Evolutionary conservation across 2,797 vertebrate genomes (phyloP), one percentile per base, ranked within the genome.

Genomic region (Crenuchus spilurus): DNA sequence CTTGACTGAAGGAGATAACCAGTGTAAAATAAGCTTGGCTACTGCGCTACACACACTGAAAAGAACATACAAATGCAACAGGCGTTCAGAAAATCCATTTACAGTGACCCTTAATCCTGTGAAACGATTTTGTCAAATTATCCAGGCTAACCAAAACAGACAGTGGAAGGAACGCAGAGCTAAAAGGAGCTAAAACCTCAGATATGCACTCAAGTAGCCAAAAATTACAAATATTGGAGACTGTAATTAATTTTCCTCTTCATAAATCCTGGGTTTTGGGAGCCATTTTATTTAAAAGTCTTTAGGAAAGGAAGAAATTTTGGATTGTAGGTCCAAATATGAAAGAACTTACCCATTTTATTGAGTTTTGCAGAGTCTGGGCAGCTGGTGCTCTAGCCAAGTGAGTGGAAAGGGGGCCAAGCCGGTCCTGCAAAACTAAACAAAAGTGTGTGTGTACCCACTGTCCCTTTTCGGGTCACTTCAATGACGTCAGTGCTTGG

Each of bases 331-430:
- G 10, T 62, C 33, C 28, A 67, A 64, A 44, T 65, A 70, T 49
- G 10, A 65, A 70, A 51, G n/a, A 74, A 81, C 80, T 57, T 74
- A 85, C 84, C 82, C 84, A 85, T 85, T 20, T 76, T 65, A 70
- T 65, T 46, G 70, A 71, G 64, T 63, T 65, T 74, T 37, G 54
- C 70, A 70, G 39, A 52, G 58, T 70, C 72, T 63, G 61, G 24
- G 61, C 71, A 72, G 58, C 63, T 26, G 37, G 46, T 11, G 48
- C 54, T 33, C 49, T 35, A 49, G 63, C 52, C 54, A 60, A 77
- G 62, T 13, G 13, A 68, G 37, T 57, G 18, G 37, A 35, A 55
- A 39, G n/a, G n/a, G 61, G 54, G 46, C 14, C 33, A 69, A 55
- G 55, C 35, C 20, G 48, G 39, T 77, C 68, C 72, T 66, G 63